Evolutionary conservation across 2,113 vertebrate genomes (phyloP), one percentile per base, ranked within the genome.

Genomic region (Callipepla squamata): DNA sequence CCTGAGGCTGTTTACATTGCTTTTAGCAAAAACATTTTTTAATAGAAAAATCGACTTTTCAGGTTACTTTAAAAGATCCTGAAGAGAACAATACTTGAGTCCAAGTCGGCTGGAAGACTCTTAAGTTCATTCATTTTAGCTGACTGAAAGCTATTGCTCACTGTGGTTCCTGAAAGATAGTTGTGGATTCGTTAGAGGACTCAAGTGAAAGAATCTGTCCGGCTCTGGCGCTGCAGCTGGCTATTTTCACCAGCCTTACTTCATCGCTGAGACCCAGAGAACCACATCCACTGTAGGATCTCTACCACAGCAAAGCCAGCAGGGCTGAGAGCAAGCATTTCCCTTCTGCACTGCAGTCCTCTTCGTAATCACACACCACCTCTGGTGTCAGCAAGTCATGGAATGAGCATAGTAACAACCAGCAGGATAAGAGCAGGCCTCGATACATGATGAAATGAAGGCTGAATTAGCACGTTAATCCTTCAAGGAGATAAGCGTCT

Each of bases 381-480:
- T 53, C 87, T 82, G 87, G 45, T 89, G 79, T 75, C 87, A 83
- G 84, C 61, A 83, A 85, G 85, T 87, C 42, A 66, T 58, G 75
- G 38, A 12, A 11, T 25, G 68, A 87, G 55, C 42, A 55, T 51
- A 91, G 81, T 32, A 84, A 76, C 85, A 90, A 95, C 79, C n/a
- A 92, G 57, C 75, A 90, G 91, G 77, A 90, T 90, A 80, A 89
- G 48, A 86, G 16, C 57, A 80, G 45, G 45, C 68, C 74, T 83
- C 91, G 85, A 89, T 36, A 91, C 45, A n/a, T 73, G 90, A 73
- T 73, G 82, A 89, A 93, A 96, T 36, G 70, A 75, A 84, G 94
- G 84, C 32, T 87, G 74, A 96, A 91, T 94, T 65, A 96, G 63
- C 57, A 76, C 81, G 75, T 69, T 80, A 93, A 91, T 94, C 90